Evolutionary conservation across 2,888 invertebrate species (phyloP), one percentile per base, ranked within the genome.

Genomic region (Boloria selene): DNA sequence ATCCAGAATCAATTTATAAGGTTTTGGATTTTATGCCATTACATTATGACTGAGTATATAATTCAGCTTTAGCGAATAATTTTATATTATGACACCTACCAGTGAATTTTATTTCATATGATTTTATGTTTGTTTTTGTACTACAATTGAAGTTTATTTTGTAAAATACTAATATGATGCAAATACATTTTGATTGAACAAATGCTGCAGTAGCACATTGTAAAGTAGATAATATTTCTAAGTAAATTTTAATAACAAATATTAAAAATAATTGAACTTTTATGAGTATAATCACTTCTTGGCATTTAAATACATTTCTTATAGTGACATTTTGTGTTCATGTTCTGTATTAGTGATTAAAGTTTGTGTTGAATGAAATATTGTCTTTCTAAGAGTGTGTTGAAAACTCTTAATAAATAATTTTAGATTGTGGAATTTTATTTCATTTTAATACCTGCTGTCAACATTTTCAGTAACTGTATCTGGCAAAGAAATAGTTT

Each of bases 41-140:
- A 71, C 76, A 76, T 76, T 83, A 82, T 84, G 83, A 83, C 74
- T 80, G 75, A 72, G 72, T 73, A 68, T 71, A 75, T 75, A 70
- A 74, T 73, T 71, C 55, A 63, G 58, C 54, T 67, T 42, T 58
- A 56, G 44, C 26, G 14, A 14, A 42, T 67, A 58, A 55, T 66
- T 67, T 70, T 56, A 44, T 64, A 62, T 64, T 55, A 55, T 58
- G 61, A 68, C 61, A 18, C 61, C 49, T 44, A 70, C 60, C 61
- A 64, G 56, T 67, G 59, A 69, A 70, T 64, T 68, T 64, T 52
- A 64, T 61, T 70, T 65, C 52, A 55, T 56, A 61, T 70, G 45
- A 60, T 45, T 52, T 38, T 38, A 38, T 38, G 31, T 13, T 58
- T 55, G 52, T 60, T 64, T 71, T 61, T 68, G 51, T 59, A 65